Conservation (phyloP, 2,113 vertebrate genomes). For the Pipra filicauda region DNA sequence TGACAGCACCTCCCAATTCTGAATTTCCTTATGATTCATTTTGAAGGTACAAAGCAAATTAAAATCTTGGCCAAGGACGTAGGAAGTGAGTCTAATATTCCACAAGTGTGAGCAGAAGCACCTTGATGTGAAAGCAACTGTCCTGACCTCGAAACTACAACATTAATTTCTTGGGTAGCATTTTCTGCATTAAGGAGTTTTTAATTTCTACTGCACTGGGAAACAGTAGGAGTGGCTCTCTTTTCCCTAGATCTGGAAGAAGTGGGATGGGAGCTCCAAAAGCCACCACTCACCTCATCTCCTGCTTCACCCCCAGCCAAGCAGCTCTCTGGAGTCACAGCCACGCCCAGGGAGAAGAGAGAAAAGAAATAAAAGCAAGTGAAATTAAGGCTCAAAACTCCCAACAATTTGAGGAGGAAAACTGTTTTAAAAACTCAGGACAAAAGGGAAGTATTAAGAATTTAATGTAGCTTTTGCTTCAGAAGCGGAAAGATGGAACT, state of each 20-base stretch:
- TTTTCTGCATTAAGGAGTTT: neutral
- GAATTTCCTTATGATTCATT: neutral
- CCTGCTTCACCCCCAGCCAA: constrained; percentile 92
- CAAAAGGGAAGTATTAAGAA: neutral
- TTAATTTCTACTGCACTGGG: neutral
- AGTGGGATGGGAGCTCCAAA: neutral
- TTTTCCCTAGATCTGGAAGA: neutral
- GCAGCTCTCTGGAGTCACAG: constrained; percentile 82
- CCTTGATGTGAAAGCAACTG: neutral
- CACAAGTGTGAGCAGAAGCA: neutral
- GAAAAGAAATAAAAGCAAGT: neutral
- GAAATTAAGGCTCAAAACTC: constrained; percentile 37
- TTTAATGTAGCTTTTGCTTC: neutral
- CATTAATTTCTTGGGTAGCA: neutral
- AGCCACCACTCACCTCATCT: constrained; percentile 82
- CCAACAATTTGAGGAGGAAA: neutral
- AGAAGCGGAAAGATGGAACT: neutral
- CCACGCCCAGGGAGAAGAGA: constrained; percentile 60
- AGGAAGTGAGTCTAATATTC: neutral
- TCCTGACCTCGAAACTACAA: neutral
- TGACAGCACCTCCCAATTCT: neutral
- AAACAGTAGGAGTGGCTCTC: neutral
- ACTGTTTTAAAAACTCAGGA: neutral
- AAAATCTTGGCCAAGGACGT: neutral
- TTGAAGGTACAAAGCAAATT: neutral